Evolutionary conservation across 1,140 invertebrate species (phyloP).

Genomic region (Calephelis virginiensis): DNA sequence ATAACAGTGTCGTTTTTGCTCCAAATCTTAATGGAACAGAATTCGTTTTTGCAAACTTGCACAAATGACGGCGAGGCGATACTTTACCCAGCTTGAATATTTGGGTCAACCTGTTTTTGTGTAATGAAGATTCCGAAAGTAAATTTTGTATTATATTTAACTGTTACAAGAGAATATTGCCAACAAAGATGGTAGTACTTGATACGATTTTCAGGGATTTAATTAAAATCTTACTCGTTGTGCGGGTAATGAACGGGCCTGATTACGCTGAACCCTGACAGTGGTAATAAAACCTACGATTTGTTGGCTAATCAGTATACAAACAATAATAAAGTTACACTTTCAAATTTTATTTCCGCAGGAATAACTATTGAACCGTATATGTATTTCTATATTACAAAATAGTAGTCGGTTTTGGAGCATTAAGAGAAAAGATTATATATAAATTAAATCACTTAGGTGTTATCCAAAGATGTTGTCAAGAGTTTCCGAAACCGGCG

Average conservation of each 20-base stretch:
- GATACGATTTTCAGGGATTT: constrained; percentile 67
- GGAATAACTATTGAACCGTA: not conserved
- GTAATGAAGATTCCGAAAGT: constrained; percentile 72
- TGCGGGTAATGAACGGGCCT: constrained; percentile 61
- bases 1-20: constrained; percentile 52
- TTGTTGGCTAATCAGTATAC: constrained; percentile 37
- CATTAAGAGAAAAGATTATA: too few species aligned
- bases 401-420: too few species aligned
- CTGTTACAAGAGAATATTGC: constrained; percentile 61
- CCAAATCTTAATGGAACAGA: constrained; percentile 46
- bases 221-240: constrained; percentile 73
- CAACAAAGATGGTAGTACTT: constrained; percentile 61
- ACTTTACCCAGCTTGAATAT: constrained; percentile 65
- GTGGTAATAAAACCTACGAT: constrained; percentile 47
- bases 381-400: too few species aligned
- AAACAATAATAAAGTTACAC: constrained; percentile 1
- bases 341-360: not conserved
- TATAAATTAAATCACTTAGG: too few species aligned
- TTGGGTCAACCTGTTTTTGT: constrained; percentile 76
- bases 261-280: constrained; percentile 50
- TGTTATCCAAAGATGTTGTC: too few species aligned
- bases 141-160: constrained; percentile 74
- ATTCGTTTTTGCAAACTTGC: constrained; percentile 73
- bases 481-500: too few species aligned
- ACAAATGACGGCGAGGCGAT: constrained; percentile 69